Conservation (phyloP, 1,140 invertebrate species). For the Drosophila eugracilis region DNA sequence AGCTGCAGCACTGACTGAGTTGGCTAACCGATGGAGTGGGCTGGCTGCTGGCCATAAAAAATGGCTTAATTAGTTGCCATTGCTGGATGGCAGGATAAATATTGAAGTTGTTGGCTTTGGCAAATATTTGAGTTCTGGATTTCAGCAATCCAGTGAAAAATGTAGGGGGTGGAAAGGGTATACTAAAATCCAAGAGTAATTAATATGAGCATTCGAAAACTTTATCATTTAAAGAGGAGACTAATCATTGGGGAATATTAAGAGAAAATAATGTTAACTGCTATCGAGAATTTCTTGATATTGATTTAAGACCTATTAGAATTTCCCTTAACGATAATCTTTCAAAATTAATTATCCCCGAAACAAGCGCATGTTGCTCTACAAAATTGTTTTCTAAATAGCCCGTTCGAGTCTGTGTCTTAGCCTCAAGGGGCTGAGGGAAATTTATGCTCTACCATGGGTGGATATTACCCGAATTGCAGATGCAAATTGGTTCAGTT, state of each 20-base stretch:
- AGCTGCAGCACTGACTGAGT: slow-evolving; percentile 19
- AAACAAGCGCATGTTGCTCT: background rate
- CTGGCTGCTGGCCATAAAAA: no score
- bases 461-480: slow-evolving; percentile 16
- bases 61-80: slow-evolving; percentile 68
- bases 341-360: background rate
- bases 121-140: slow-evolving; percentile 55
- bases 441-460: slow-evolving; percentile 12
- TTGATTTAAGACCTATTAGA: no score
- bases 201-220: slow-evolving; percentile 17
- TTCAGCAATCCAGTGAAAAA: slow-evolving; percentile 10
- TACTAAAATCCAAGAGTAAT: slow-evolving; percentile 14
- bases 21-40: slow-evolving; percentile 55
- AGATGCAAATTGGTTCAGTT: slow-evolving; percentile 40
- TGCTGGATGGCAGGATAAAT: slow-evolving; percentile 41
- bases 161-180: background rate
- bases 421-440: background rate
- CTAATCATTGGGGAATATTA: no score
- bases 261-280: no score
- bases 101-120: slow-evolving; percentile 49
- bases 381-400: slow-evolving; percentile 20
- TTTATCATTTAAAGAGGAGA: no score
- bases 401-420: slow-evolving; percentile 1
- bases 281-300: no score
- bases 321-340: no score